Percentiles rank a stretch among this genome's conserved stretches.
These are phyloP conservation scores for Peromyscus polionotus DNA, from an alignment of 2,113 vertebrate genomes.

Conservation along the genomic window DNA sequence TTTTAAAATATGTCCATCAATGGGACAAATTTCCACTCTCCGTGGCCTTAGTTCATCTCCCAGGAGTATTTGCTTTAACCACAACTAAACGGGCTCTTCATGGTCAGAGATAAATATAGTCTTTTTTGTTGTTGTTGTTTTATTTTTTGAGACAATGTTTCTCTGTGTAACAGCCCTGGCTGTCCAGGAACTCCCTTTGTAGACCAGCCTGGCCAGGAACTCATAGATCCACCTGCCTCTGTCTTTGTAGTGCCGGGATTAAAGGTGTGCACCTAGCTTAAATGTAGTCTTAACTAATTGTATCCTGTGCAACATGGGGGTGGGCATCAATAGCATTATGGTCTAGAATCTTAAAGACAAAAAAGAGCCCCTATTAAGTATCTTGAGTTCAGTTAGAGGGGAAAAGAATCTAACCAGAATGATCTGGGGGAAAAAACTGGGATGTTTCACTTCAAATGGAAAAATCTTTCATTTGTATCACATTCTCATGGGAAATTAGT, in stretches of 20 bases:
- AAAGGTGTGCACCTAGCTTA: neutral
- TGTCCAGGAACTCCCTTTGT: neutral
- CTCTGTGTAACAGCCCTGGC: neutral
- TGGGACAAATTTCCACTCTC: neutral
- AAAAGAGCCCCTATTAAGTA: neutral
- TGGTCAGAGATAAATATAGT: neutral
- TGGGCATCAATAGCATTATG: neutral
- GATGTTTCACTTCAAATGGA: neutral
- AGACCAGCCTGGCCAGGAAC: neutral
- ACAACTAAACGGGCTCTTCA: neutral
- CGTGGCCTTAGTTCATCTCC: neutral
- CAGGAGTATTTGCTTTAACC: neutral
- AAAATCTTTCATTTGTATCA: neutral
- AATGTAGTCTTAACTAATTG: neutral
- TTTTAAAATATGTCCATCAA: neutral
- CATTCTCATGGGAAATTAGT: constrained; percentile 13
- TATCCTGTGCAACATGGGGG: neutral
- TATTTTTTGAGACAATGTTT: neutral
- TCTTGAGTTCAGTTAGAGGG: neutral
- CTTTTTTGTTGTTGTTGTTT: neutral
- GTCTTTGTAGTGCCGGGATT: neutral
- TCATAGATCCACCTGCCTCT: neutral
- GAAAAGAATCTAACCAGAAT: neutral
- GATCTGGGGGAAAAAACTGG: neutral
- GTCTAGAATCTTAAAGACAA: neutral